phyloP scores from a whole-genome alignment of 2,113 vertebrate genomes.

The Anhinga rufa region DNA sequence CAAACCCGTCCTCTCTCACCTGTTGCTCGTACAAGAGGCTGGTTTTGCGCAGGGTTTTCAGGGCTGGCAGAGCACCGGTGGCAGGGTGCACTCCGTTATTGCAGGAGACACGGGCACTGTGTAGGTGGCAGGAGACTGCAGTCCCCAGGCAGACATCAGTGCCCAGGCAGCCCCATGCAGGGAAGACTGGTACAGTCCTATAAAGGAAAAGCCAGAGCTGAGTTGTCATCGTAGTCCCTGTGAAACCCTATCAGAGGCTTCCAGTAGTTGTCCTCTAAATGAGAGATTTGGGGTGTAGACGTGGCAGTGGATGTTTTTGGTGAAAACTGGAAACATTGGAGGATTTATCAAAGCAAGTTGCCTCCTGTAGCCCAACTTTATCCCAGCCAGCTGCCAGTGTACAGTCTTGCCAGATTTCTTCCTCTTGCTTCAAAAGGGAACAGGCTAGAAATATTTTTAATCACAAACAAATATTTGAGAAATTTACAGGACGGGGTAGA shows the following conservation, averaged over 20 bases:
- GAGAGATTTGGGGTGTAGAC: neutral
- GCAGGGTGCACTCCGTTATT: rapidly evolving
- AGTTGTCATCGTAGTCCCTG: neutral
- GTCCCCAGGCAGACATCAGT: neutral
- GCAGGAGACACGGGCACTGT: rapidly evolving
- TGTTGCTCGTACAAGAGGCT: rapidly evolving
- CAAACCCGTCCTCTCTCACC: neutral
- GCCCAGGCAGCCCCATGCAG: neutral
- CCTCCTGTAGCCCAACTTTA: neutral
- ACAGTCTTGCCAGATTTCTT: neutral
- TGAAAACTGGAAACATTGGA: neutral
- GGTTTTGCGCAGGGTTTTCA: neutral
- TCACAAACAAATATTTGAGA: neutral
- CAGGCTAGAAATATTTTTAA: neutral
- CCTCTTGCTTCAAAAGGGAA: neutral
- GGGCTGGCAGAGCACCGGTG: neutral
- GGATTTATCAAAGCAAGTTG: neutral
- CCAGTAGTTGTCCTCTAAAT: neutral
- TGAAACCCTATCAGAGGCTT: neutral
- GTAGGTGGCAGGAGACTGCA: neutral
- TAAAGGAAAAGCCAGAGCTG: neutral
- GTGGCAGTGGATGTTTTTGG: neutral
- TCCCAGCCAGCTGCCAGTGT: neutral
- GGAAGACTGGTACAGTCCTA: neutral
- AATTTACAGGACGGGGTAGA: neutral